Conservation (phyloP, 2,797 vertebrate genomes). For the Eptatretus atami region DNA sequence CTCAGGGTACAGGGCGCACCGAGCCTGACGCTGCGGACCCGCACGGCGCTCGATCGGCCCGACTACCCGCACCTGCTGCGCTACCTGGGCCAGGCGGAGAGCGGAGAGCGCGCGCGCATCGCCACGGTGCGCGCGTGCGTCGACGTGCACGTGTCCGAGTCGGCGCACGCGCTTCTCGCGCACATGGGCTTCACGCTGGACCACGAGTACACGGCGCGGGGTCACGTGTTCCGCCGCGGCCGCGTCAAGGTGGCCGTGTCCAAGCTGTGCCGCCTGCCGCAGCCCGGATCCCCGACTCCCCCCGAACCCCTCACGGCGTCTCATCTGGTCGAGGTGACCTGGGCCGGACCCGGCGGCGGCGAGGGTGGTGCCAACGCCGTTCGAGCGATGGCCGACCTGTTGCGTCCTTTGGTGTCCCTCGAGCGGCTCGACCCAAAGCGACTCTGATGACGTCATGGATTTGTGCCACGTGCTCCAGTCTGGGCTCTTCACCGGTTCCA, state of each 20-base stretch:
- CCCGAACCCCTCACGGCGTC: slow-evolving; percentile 62
- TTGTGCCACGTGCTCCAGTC: too few species aligned
- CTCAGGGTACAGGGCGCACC: slow-evolving; percentile 89
- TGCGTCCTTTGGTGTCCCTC: slow-evolving; percentile 68
- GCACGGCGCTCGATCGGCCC: slow-evolving; percentile 42
- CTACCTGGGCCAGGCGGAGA: slow-evolving; percentile 73
- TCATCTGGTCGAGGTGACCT: slow-evolving; percentile 61
- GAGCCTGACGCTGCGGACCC: slow-evolving; percentile 42
- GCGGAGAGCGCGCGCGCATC: slow-evolving; percentile 68
- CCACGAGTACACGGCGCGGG: slow-evolving; percentile 72
- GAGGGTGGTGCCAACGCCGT: slow-evolving; percentile 58
- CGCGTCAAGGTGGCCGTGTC: slow-evolving; percentile 71
- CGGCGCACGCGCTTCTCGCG: slow-evolving; percentile 56
- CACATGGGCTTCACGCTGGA: slow-evolving; percentile 99
- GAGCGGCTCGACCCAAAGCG: slow-evolving; percentile 92
- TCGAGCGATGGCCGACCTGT: slow-evolving; percentile 67
- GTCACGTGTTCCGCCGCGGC: slow-evolving; percentile 68
- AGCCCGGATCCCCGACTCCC: slow-evolving; percentile 59
- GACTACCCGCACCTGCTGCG: slow-evolving; percentile 58
- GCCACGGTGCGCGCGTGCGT: slow-evolving; percentile 69
- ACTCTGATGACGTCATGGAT: slow-evolving; percentile 11
- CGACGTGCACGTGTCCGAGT: slow-evolving; percentile 65
- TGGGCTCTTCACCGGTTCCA: too few species aligned
- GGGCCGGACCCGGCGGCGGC: slow-evolving; percentile 16
- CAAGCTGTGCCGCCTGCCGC: slow-evolving; percentile 57